Evolutionary conservation across 1,140 invertebrate genomes (phyloP), one percentile per base, ranked within the genome.

Genomic region (Microplitis mediator): DNA sequence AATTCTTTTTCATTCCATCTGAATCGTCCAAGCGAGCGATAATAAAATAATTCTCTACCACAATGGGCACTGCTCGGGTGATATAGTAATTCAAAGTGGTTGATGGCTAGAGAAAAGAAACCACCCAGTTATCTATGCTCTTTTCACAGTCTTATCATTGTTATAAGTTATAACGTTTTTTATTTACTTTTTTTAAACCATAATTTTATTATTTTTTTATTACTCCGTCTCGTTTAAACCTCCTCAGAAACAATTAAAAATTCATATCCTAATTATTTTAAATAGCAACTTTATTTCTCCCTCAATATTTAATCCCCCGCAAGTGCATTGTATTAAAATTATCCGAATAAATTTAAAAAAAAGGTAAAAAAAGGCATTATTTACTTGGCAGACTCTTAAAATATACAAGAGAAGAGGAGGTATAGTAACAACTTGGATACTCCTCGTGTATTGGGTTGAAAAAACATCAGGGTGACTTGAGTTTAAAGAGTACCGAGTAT

Each of bases 1-100:
- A 34, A 69, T 64, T 64, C 62, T 64, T 64, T 64, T 64, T 64
- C 61, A 71, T 64, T 64, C 52, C 69, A 78, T 76, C 72, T 68
- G 74, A 73, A 75, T 76, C 78, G 78, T 64, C 74, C 76, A 76
- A 74, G 73, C 77, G 78, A 80, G 74, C 80, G 83, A 84, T 84
- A 83, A 85, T 86, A 86, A 86, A 85, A 86, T 86, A 85, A 86
- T 85, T 86, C 82, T 84, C 77, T 79, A 77, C 76, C 80, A 85
- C 82, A 85, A 85, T 84, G 81, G 84, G 84, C 81, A 85, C 82
- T 83, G 80, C 78, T 75, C 63, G 79, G 76, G 81, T 78, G 81
- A 80, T 80, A 45, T 45, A 80, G 77, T 85, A 85, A 86, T 84
- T 86, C 80, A 84, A 85, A 85, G 80, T 79, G 83, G 82, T 82